Base-by-base conservation (phyloP, 2,888 invertebrate genomes). In the Lasioglossum villosulum region DNA sequence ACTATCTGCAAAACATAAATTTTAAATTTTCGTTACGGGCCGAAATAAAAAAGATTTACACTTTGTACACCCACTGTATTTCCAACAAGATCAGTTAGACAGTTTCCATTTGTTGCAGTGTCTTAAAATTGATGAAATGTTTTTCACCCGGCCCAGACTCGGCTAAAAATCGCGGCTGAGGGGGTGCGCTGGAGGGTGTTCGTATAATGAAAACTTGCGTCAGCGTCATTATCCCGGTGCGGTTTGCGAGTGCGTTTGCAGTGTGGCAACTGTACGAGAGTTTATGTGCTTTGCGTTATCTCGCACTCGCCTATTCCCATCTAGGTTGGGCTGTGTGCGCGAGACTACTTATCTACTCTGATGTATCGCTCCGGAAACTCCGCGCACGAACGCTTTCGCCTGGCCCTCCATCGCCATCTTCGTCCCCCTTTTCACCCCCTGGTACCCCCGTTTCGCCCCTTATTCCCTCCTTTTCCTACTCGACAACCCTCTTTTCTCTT, bases 201-300 rank as follows among this genome's bases (percentile, higher is more conserved):
- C 52, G 39, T 66, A 42, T 73, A 82, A 68, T 23, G 82, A 76
- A 86, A 83, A 80, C 80, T 85, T 74, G 76, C 78, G 78, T 82
- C 80, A 78, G 76, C 83, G 75, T 90, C 78, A 86, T 90, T 88
- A 90, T 84, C 81, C 78, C 68, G 68, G 76, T 77, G 71, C 68
- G 81, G 75, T 66, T 78, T 52, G 80, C 63, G 77, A 73, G 59
- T 84, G 83, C 86, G 82, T 84, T 83, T 84, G 85, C 77, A 75
- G 80, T 68, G 82, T 27, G 68, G 63, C 75, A 82, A 83, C 82
- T 80, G 68, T 85, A 70, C 82, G 75, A 73, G 78, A 82, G 86
- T 88, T 86, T 88, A 88, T 90, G 80, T 83, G 82, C 82, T 86
- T 81, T 80, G 86, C 89, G 89, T 90, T 90, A 90, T 90, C 90